Percentiles rank a stretch among this genome's conserved stretches.
Evolutionary conservation across 2,888 invertebrate species (phyloP).

Genomic region (Lasioglossum morio): DNA sequence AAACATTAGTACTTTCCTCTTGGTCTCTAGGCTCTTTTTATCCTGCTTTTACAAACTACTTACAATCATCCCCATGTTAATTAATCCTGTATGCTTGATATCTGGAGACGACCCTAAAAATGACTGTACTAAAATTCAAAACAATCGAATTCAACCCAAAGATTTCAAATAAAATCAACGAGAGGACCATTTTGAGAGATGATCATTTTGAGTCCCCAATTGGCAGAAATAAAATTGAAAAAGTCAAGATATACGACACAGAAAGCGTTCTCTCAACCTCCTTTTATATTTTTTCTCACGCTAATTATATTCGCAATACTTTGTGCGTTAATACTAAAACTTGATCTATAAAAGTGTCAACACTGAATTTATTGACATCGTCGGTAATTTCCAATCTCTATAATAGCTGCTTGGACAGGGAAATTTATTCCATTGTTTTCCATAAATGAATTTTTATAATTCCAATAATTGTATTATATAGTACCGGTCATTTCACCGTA

Average conservation of each 20-base stretch:
- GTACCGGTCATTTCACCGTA: background rate
- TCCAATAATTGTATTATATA: background rate
- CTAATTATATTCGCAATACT: no score
- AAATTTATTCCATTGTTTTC: background rate
- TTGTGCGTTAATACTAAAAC: no score
- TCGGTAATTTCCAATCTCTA: no score
- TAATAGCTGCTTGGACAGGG: background rate
- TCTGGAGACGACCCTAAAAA: background rate
- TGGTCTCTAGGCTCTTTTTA: background rate
- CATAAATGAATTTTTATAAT: background rate
- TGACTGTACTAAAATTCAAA: background rate
- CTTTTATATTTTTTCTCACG: background rate
- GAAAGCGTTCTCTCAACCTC: background rate
- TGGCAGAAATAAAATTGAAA: background rate
- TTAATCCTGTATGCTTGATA: background rate
- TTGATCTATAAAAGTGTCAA: no score
- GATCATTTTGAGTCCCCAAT: no score
- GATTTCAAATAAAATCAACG: no score
- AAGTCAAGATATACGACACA: background rate
- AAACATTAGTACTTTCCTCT: background rate
- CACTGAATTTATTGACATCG: no score
- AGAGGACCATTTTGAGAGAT: no score
- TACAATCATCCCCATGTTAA: background rate
- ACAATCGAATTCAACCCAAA: no score
- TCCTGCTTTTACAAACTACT: background rate